Conservation (phyloP, 2,888 invertebrate species). For the Limnephilus rhombicus region DNA sequence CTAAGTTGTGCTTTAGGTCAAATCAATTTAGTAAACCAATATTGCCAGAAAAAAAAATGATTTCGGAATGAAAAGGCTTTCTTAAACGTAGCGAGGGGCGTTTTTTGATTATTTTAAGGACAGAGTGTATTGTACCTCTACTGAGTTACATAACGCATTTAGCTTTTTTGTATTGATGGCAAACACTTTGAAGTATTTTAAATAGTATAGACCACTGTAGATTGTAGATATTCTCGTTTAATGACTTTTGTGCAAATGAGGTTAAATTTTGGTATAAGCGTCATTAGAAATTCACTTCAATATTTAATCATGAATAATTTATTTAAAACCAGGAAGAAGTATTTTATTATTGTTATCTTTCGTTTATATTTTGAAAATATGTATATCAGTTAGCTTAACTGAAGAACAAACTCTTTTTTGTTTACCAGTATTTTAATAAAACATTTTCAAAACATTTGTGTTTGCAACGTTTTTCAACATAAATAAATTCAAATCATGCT, state of each 20-base stretch:
- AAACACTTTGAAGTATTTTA: neutral
- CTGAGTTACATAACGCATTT: neutral
- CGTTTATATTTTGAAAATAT: no score
- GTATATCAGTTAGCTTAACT: no score
- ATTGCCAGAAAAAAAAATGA: neutral
- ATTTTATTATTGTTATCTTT: no score
- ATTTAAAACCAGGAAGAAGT: no score
- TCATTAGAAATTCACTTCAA: no score
- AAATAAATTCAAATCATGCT: neutral
- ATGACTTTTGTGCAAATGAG: no score
- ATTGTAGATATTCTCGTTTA: no score
- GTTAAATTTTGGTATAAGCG: no score
- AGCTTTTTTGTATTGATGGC: neutral
- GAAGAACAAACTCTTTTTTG: no score
- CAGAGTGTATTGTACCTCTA: neutral
- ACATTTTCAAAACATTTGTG: neutral
- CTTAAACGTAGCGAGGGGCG: neutral
- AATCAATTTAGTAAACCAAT: neutral
- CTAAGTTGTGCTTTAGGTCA: neutral
- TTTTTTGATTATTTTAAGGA: neutral
- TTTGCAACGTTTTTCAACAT: neutral
- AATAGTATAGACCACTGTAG: neutral
- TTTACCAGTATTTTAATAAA: neutral
- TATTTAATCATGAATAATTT: no score
- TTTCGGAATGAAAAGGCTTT: neutral